phyloP scores from a whole-genome alignment of 2,888 invertebrate genomes.

The Acleris sparsana region DNA sequence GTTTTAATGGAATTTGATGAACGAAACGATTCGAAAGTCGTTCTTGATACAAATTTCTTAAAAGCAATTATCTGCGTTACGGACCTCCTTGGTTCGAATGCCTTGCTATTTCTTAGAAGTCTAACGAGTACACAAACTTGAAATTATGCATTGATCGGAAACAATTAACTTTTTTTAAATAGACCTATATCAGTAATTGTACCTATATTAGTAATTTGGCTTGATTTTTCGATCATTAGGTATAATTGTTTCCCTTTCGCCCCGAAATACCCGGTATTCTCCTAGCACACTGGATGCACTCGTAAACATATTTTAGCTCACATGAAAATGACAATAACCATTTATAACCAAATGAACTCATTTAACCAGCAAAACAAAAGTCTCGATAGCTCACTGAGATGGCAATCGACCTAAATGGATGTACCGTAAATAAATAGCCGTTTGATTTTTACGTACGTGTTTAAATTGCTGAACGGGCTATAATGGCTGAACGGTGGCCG shows the following conservation, averaged over 20 bases:
- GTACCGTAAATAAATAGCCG: slow-evolving; percentile 10
- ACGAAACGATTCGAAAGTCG: slow-evolving; percentile 57
- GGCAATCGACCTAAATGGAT: slow-evolving; percentile 19
- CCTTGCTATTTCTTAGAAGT: slow-evolving; percentile 40
- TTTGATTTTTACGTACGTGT: slow-evolving; percentile 19
- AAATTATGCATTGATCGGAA: slow-evolving; percentile 17
- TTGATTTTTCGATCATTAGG: no score
- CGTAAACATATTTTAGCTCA: no score
- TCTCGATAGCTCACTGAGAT: slow-evolving; percentile 23
- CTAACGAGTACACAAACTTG: slow-evolving; percentile 17
- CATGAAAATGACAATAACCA: no score
- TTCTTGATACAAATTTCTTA: slow-evolving; percentile 65
- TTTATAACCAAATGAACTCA: no score
- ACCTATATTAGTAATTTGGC: no score
- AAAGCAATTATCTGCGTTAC: slow-evolving; percentile 58
- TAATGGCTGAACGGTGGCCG: slow-evolving; percentile 27
- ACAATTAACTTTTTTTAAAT: not conserved
- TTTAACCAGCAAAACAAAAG: not conserved
- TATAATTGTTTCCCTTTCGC: no score
- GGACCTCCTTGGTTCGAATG: slow-evolving; percentile 51
- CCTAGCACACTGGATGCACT: no score
- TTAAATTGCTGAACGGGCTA: slow-evolving; percentile 24
- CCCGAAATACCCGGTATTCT: no score
- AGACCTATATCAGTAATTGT: not conserved
- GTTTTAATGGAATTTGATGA: slow-evolving; percentile 78